Base-by-base conservation (phyloP, 2,888 invertebrate genomes). In the Leptothorax acervorum region DNA sequence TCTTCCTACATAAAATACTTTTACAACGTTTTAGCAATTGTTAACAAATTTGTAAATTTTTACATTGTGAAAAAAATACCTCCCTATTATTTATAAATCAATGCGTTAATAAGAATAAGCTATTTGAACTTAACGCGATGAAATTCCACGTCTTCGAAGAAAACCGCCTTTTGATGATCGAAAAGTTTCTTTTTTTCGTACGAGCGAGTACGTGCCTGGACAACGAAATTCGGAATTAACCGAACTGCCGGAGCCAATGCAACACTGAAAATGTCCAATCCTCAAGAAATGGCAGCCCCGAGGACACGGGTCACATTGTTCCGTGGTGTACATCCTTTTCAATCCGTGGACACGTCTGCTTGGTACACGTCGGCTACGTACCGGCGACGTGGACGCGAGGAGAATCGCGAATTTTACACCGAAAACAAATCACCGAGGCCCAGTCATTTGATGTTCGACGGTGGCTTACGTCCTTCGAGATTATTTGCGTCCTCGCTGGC, bases 341-440 rank as follows among this genome's bases (percentile, higher is more conserved):
- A 42, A 39, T 35, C 83, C 75, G 18, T 73, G 68, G 18, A 81
- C 63, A 68, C 82, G 45, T 60, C 55, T 42, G 78, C 28, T 23
- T 4, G 65, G 55, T 57, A 74, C 57, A 23, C 55, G 68, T 23
- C 39, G 84, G 65, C 66, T 28, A 55, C 85, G 82, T 78, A 68
- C 53, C 63, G 15, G 3, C 45, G 15, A 5, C 45, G 82, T 12
- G 86, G 42, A 90, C 90, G 90, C 87, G 90, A 51, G 81, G 62
- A 78, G 90, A 90, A 90, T 90, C 73, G 83, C 78, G 85, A 83
- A 85, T 87, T 84, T 87, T 70, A 70, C 87, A 76, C 66, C 84
- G 85, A 85, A 86, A 85, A 87, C 90, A 82, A 85, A 90, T 90
- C 90, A 84, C 84, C 76, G 42, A 2, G 65, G 28, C 55, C 45